Percentiles rank a stretch among this genome's conserved stretches.
Conservation (phyloP, 2,888 invertebrate genomes). For the Plusia festucae region DNA sequence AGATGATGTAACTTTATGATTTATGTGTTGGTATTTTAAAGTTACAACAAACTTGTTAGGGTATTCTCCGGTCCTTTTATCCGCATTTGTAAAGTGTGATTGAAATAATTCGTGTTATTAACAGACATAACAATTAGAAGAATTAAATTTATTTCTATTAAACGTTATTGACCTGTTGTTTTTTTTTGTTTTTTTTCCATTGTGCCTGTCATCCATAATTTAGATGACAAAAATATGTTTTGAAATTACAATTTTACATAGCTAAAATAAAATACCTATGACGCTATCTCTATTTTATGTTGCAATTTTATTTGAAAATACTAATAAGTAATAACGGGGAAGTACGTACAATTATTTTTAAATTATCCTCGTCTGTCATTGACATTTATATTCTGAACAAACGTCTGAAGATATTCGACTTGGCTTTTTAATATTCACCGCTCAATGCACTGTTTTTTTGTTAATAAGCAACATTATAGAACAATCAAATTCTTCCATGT, state of each 20-base stretch:
- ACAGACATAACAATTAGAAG: too few relatives aligned
- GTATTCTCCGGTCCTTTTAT: constrained; percentile 8
- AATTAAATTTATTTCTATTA: too few relatives aligned
- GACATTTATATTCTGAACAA: constrained; percentile 16
- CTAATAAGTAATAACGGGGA: constrained; percentile 28
- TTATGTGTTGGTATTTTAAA: constrained; percentile 10
- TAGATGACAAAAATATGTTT: background rate
- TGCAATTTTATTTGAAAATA: constrained; percentile 10
- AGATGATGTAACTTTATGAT: constrained; percentile 28
- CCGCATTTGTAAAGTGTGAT: background rate
- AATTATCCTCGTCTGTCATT: constrained; percentile 29
- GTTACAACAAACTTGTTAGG: background rate
- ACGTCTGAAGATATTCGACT: constrained; percentile 8
- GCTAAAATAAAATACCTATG: background rate
- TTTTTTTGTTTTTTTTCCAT: background rate
- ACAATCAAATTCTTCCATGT: constrained; percentile 46
- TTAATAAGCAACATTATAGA: constrained; percentile 32
- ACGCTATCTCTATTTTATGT: background rate
- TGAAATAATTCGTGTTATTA: background rate
- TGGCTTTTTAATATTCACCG: constrained; percentile 30
- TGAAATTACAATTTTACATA: background rate
- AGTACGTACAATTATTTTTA: constrained; percentile 21
- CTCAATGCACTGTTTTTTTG: constrained; percentile 19
- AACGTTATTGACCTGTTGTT: background rate
- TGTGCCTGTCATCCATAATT: background rate